Evolutionary conservation across 1,140 invertebrate genomes (phyloP), one percentile per base, ranked within the genome.

Genomic region (Solenopsis fugax): DNA sequence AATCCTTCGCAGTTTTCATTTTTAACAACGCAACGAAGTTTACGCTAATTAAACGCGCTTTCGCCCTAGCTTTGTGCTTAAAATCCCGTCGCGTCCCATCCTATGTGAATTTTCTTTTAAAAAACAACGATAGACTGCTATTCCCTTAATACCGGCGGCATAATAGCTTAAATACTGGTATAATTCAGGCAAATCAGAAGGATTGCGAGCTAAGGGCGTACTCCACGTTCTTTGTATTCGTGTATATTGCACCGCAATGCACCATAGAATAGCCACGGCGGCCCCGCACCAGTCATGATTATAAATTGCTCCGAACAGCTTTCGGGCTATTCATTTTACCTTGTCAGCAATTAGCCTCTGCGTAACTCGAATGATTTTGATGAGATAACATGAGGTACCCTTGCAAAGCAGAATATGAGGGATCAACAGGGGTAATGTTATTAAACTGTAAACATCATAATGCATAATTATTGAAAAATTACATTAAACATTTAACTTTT

Each of bases 171-270:
- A 84, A 62, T 73, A 60, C 69, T 50, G 56, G 29, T 60, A 81
- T 81, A 84, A 84, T 84, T 84, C 69, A 75, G 45, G 80, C 24
- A 41, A 60, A 34, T 67, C 62, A 67, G 69, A 84, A 84, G 69
- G 80, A 84, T 84, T 73, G 80, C 80, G 54, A 84, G 69, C 41
- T 84, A 84, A 84, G 69, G 18, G 80, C 69, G 69, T 75, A 73
- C 54, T 84, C 41, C 54, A 60, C 80, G 54, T 84, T 84, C 80
- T 84, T 84, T 84, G 41, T 71, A 73, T 84, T 54, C 69, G 54
- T 60, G 54, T 84, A 84, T 75, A 84, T 84, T 75, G 41, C 41
- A 18, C 80, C 54, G 54, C 69, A 50, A 84, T 50, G 18, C 69
- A 60, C 69, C 69, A 73, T 84, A 84, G 67, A 84, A 84, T 75